Conservation (phyloP, 2,113 vertebrate genomes). For the Salminus brasiliensis region DNA sequence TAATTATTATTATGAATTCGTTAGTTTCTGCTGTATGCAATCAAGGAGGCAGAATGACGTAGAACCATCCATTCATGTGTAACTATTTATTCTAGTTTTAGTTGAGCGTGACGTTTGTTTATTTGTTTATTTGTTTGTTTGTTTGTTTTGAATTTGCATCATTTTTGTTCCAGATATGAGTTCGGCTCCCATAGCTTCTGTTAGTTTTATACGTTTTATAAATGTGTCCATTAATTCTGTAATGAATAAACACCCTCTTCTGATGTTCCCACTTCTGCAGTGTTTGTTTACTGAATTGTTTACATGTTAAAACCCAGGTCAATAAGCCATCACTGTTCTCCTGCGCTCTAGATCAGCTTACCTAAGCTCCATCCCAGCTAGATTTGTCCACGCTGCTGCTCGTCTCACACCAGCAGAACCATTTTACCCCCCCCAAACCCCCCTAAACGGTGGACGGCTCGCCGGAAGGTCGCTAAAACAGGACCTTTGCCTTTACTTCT, state of each 20-base stretch:
- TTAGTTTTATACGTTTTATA: constrained; percentile 49
- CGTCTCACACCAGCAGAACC: too few species aligned
- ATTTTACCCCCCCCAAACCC: too few species aligned
- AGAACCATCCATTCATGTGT: constrained; percentile 28
- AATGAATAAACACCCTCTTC: constrained; percentile 5
- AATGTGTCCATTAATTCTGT: not conserved
- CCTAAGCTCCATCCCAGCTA: too few species aligned
- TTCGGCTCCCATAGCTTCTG: not conserved
- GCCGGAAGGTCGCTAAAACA: too few species aligned
- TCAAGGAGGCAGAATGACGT: constrained; percentile 22
- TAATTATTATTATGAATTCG: constrained; percentile 1
- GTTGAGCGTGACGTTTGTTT: constrained; percentile 13
- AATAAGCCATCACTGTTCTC: too few species aligned
- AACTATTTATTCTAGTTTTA: constrained; percentile 56
- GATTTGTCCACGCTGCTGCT: too few species aligned
- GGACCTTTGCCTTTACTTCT: too few species aligned
- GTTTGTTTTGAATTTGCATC: constrained; percentile 19
- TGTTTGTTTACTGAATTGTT: not conserved
- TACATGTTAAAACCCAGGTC: not conserved
- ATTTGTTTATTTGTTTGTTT: constrained; percentile 26
- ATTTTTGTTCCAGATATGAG: constrained; percentile 6
- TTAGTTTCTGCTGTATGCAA: constrained; percentile 34
- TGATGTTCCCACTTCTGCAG: not conserved
- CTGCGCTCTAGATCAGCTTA: too few species aligned
- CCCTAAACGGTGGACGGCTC: too few species aligned